Percentiles rank a stretch among this genome's conserved stretches.
These are phyloP conservation scores for Atta colombica DNA, from an alignment of 1,140 invertebrate genomes.

Conservation along the genomic window DNA sequence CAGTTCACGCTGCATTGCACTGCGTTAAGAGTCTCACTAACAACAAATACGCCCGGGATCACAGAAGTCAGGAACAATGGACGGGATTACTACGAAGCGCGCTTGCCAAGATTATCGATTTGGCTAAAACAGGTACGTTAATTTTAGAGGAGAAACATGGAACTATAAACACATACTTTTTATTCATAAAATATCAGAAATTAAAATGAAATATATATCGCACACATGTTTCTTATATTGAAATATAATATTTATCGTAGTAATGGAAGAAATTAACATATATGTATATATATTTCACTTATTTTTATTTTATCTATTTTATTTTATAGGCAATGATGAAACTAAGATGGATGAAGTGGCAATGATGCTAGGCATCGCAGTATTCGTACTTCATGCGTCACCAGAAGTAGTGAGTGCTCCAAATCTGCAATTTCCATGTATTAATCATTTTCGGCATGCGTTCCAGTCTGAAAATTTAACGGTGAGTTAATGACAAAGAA, in stretches of 20 bases:
- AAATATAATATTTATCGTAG: background rate
- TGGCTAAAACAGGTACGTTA: constrained; percentile 92
- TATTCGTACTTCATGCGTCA: constrained; percentile 94
- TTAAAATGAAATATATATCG: background rate
- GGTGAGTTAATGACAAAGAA: constrained; percentile 85
- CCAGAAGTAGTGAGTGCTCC: constrained; percentile 91
- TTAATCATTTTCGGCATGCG: constrained; percentile 96
- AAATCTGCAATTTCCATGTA: constrained; percentile 96
- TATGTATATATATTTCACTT: background rate
- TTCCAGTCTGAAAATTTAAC: constrained; percentile 92
- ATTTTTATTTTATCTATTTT: constrained; percentile 52
- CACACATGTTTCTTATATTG: background rate
- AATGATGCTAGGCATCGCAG: constrained; percentile 94
- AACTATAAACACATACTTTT: background rate
- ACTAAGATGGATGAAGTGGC: constrained; percentile 94
- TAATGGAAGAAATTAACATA: constrained; percentile 9
- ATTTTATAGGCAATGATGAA: constrained; percentile 89
- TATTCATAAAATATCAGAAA: constrained; percentile 35
- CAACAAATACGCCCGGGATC: constrained; percentile 89
- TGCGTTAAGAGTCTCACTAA: constrained; percentile 90
- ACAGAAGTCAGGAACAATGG: constrained; percentile 90
- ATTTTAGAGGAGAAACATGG: background rate
- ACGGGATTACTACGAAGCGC: constrained; percentile 94
- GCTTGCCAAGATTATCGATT: constrained; percentile 95
- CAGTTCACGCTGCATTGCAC: constrained; percentile 90